Conservation (phyloP, 2,113 vertebrate species). For the Cettia cetti region DNA sequence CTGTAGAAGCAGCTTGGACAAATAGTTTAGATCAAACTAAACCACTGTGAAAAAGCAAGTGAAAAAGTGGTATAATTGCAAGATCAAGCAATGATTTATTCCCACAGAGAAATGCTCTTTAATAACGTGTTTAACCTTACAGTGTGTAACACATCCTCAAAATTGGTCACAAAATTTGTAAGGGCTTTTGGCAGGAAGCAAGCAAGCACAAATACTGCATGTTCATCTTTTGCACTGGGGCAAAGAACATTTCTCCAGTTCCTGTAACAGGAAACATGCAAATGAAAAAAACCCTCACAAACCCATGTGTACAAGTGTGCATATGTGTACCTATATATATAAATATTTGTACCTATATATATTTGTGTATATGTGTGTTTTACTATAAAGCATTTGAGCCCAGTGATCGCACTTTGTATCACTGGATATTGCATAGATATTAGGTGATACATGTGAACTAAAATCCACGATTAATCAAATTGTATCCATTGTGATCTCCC, state of each 20-base stretch:
- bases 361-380: neutral
- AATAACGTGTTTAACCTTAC: neutral
- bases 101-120: neutral
- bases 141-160: neutral
- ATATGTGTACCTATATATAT: accelerated
- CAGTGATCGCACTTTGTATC: neutral
- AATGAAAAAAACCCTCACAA: neutral
- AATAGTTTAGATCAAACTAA: neutral
- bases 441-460: neutral
- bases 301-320: neutral
- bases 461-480: neutral
- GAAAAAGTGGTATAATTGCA: neutral
- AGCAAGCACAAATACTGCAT: accelerated
- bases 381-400: neutral
- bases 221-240: neutral
- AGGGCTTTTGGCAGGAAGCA: neutral
- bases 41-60: neutral
- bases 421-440: neutral
- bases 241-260: neutral
- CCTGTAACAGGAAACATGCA: neutral
- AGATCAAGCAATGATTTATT: neutral
- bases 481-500: accelerated
- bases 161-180: neutral
- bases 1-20: neutral
- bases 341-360: accelerated